These are phyloP conservation scores for Pteronotus mesoamericanus DNA, from an alignment of 2,797 vertebrate species.

Conservation along the genomic window DNA sequence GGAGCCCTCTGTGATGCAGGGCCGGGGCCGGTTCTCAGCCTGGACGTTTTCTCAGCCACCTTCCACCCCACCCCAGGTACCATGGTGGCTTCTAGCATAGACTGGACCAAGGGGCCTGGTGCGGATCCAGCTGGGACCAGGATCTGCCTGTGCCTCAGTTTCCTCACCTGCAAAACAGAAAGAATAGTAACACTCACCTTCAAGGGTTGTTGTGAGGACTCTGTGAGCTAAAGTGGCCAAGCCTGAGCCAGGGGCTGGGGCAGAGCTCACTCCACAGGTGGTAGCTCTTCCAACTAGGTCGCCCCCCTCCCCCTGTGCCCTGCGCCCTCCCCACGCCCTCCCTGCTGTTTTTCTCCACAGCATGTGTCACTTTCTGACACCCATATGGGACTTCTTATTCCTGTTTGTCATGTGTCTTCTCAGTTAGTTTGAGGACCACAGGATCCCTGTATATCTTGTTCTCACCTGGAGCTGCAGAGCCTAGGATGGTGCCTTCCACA, in stretches of 20 bases:
- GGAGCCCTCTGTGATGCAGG: neutral
- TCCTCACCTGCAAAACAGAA: neutral
- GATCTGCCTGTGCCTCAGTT: neutral
- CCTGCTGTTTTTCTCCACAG: too few species aligned
- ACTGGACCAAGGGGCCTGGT: neutral
- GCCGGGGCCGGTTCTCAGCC: neutral
- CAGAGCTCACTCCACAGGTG: neutral
- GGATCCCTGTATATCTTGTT: neutral
- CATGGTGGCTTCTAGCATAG: neutral
- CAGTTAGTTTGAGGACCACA: neutral
- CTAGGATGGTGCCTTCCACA: neutral
- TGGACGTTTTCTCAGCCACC: neutral
- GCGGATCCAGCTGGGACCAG: neutral
- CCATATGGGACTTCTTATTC: neutral
- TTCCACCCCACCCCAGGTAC: neutral
- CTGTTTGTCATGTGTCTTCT: too few species aligned
- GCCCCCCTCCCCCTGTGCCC: too few species aligned
- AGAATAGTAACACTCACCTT: neutral
- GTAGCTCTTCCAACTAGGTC: neutral
- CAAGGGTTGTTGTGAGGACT: neutral
- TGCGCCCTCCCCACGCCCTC: accelerated
- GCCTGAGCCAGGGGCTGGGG: neutral
- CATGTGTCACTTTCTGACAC: neutral
- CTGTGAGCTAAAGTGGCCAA: neutral
- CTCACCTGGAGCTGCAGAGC: neutral